Evolutionary conservation across 2,797 vertebrate species (phyloP).

Genomic region (Ciconia nigra): DNA sequence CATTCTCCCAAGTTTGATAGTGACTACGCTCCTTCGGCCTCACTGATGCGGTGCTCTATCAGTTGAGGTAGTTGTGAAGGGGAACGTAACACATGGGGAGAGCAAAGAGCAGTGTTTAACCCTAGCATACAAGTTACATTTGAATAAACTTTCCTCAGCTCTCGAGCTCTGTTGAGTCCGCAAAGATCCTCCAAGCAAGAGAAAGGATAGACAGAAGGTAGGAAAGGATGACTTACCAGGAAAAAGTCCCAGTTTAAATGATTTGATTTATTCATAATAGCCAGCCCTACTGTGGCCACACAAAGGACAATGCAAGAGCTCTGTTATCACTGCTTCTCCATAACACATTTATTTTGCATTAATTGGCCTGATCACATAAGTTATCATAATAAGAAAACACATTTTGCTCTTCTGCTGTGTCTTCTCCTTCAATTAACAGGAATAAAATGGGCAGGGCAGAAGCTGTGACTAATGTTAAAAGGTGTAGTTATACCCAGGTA

Average conservation of each 20-base stretch:
- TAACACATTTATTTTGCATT: neutral
- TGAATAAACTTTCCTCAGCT: neutral
- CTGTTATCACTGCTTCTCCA: neutral
- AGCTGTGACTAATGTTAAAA: neutral
- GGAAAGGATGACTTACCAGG: neutral
- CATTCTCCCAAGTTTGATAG: neutral
- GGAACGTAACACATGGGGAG: neutral
- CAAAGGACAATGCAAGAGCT: neutral
- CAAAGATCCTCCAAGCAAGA: neutral
- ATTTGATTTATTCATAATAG: neutral
- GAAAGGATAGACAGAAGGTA: neutral
- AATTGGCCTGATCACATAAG: neutral
- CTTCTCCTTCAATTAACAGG: neutral
- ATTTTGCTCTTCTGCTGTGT: neutral
- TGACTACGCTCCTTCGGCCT: neutral
- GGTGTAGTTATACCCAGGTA: neutral
- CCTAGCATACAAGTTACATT: neutral
- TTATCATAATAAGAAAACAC: neutral
- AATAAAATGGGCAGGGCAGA: neutral
- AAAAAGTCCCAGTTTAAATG: neutral
- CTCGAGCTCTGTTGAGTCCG: neutral
- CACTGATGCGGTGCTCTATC: neutral
- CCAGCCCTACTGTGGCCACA: neutral
- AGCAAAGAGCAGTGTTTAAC: neutral
- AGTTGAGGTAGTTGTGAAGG: neutral